phyloP scores from a whole-genome alignment of 2,888 invertebrate genomes.

The Melinopterus prodromus region DNA sequence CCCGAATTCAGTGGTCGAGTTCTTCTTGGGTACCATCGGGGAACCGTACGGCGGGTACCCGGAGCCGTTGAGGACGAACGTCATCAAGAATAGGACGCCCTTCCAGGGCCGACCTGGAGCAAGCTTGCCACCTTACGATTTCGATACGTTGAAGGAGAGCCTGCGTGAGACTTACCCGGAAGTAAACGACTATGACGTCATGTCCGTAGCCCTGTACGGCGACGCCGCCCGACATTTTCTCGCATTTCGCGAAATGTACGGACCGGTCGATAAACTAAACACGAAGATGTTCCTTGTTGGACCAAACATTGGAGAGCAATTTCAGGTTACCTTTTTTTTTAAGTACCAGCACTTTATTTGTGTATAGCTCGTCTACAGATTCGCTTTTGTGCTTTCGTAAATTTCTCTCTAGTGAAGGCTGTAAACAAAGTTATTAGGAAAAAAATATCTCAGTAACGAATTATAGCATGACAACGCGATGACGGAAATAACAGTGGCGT shows the following conservation, averaged over 20 bases:
- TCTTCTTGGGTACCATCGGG: constrained; percentile 16
- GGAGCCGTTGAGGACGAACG: constrained; percentile 16
- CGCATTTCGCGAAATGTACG: background rate
- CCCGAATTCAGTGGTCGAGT: constrained; percentile 13
- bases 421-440: too few relatives aligned
- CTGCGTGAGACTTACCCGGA: background rate
- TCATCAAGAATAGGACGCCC: constrained; percentile 10
- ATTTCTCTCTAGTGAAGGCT: too few relatives aligned
- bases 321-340: too few relatives aligned
- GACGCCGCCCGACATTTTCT: background rate
- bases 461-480: too few relatives aligned
- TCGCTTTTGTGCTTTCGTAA: too few relatives aligned
- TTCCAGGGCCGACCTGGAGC: background rate
- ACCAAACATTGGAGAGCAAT: constrained; percentile 11
- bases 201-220: constrained; percentile 5
- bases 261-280: constrained; percentile 17
- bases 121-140: constrained; percentile 6
- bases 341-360: too few relatives aligned
- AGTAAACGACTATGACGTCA: background rate
- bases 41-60: constrained; percentile 17
- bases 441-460: too few relatives aligned
- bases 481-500: too few relatives aligned
- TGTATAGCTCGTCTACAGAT: too few relatives aligned
- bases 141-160: constrained; percentile 5
- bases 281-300: constrained; percentile 10